Base-by-base conservation (phyloP, 1,140 invertebrate species). In the Archivesica marissinica region DNA sequence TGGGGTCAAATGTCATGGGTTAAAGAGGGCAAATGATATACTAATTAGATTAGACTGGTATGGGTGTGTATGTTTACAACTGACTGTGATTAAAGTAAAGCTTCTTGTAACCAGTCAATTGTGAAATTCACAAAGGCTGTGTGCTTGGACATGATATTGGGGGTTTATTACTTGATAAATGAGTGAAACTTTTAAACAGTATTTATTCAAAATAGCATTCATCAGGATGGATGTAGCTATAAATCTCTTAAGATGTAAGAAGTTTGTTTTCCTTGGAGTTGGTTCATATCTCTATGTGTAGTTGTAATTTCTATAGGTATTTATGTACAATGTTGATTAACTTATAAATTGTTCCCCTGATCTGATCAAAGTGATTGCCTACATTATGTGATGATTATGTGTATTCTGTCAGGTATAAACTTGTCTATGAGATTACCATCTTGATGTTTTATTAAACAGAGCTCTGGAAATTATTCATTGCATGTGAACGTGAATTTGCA, bases 11-110 rank as follows among this genome's bases (percentile, higher is more conserved):
- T 30, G 59, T 64, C 59, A 64, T 35, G 38, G 59, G 2, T 64
- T 1, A 13, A 13, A 64, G 59, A 64, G 59, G 59, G 33, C 59
- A 64, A 35, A 33, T 64, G 30, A 35, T 33, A 64, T 64, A 20
- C 59, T 64, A 64, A 64, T 64, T 64, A 64, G 59, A 64, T 33
- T 33, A 64, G 59, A 64, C 59, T 64, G 59, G 30, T 59, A 30
- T 64, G 38, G n/a, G 59, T 64, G 59, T 64, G 38, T 64, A 35
- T 64, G 59, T 64, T 64, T 64, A 64, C 59, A 64, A 25, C 30
- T 33, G 30, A 33, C 25, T 2, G 59, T 35, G 59, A 64, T 64
- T 64, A 35, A 64, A 35, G 59, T 35, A 20, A 35, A 64, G 59
- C 59, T 35, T 33, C 30, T 1, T 64, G 23, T 64, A 64, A 64